Conservation (phyloP, 2,888 invertebrate genomes). For the Xanthia icteritia region DNA sequence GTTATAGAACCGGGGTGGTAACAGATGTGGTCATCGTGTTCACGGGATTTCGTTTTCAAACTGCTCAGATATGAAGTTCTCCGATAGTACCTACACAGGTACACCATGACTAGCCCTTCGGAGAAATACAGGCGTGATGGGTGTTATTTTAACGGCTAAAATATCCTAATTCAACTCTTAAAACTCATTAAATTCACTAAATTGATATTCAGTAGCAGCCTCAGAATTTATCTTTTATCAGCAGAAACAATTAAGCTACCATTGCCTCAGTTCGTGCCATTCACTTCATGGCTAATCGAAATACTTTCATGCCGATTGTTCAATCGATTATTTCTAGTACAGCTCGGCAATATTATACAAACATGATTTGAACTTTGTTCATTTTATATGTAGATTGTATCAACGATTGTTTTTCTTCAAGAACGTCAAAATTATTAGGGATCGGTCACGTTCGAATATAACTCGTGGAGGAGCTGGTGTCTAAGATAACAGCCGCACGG, state of each 20-base stretch:
- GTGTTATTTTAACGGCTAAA: neutral
- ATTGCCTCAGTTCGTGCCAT: constrained; percentile 27
- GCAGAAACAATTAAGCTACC: neutral
- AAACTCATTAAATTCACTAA: neutral
- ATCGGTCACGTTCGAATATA: constrained; percentile 3
- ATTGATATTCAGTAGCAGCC: neutral
- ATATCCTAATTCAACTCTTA: neutral
- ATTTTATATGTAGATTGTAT: constrained; percentile 4
- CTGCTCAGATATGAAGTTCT: too few relatives aligned
- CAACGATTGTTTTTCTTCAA: constrained; percentile 20
- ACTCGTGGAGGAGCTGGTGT: neutral
- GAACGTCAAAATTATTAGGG: constrained; percentile 23
- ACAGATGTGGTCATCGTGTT: too few relatives aligned
- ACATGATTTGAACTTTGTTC: constrained; percentile 31
- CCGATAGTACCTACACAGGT: too few relatives aligned
- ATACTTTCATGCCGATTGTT: constrained; percentile 39
- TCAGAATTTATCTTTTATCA: neutral
- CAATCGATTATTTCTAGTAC: constrained; percentile 49
- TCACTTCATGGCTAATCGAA: constrained; percentile 38
- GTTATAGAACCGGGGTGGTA: too few relatives aligned
- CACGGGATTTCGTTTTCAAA: too few relatives aligned
- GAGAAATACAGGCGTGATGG: too few relatives aligned
- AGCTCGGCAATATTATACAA: constrained; percentile 43
- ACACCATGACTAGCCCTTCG: too few relatives aligned
- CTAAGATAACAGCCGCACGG: too few relatives aligned